These are phyloP conservation scores for Sinella curviseta DNA, from an alignment of 1,140 invertebrate genomes.

Conservation along the genomic window DNA sequence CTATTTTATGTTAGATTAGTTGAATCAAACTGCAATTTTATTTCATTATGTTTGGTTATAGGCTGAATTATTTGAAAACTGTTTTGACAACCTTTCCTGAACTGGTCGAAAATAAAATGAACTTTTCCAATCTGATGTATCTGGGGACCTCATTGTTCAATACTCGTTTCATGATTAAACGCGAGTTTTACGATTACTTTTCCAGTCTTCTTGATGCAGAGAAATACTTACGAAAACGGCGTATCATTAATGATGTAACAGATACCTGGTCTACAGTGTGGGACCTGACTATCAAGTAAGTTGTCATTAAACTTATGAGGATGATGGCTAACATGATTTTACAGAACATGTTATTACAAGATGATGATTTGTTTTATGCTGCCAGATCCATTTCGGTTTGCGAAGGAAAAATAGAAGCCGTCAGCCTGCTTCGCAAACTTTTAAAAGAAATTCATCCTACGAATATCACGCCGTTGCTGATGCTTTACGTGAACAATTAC, in stretches of 20 bases:
- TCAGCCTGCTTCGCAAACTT: slow-evolving; percentile 29
- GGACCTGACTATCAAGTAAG: slow-evolving; percentile 36
- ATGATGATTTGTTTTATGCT: too few relatives aligned
- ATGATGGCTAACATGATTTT: too few relatives aligned
- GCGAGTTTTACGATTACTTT: slow-evolving; percentile 38
- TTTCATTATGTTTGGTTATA: slow-evolving; percentile 25
- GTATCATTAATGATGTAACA: slow-evolving; percentile 3
- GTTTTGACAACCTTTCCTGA: slow-evolving; percentile 40
- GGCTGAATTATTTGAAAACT: slow-evolving; percentile 39
- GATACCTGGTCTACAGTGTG: slow-evolving; percentile 39
- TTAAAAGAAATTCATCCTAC: slow-evolving; percentile 32
- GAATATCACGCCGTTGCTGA: slow-evolving; percentile 34
- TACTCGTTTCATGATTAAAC: neutral
- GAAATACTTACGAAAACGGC: slow-evolving; percentile 27
- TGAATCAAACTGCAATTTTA: too few relatives aligned
- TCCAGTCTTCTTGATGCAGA: slow-evolving; percentile 32
- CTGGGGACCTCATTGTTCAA: slow-evolving; percentile 36
- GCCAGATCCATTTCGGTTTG: slow-evolving; percentile 27
- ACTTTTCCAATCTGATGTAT: slow-evolving; percentile 17
- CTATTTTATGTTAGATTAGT: neutral
- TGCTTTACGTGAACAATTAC: slow-evolving; percentile 18
- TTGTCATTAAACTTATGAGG: too few relatives aligned
- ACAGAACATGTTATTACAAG: too few relatives aligned
- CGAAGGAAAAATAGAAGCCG: slow-evolving; percentile 16
- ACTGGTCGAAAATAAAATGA: slow-evolving; percentile 14